Base-by-base conservation (phyloP, 2,888 invertebrate genomes). In the Eurytoma californica region DNA sequence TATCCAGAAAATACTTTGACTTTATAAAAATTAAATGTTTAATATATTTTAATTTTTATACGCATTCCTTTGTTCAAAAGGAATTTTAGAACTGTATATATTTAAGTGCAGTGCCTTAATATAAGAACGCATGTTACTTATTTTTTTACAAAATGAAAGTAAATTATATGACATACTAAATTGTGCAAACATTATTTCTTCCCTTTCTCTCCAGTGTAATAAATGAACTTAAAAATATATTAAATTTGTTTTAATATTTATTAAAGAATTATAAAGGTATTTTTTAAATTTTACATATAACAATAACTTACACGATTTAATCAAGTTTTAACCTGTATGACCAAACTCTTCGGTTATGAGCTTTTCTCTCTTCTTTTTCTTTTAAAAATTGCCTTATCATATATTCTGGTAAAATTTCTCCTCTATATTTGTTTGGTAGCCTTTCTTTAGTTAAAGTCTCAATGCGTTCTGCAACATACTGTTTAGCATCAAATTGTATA, bases 401-500 rank as follows among this genome's bases (percentile, higher is more conserved):
- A 87, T 93, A 93, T 86, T 93, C 92, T 0, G 95, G 95, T 79
- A 95, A 88, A 0, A 92, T 90, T 85, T 93, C 93, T 84, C 95
- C 94, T 82, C 92, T 92, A 88, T 90, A 91, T 82, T 86, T 89
- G 24, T 90, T 91, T 0, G 94, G 94, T 74, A 94, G 86, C 0
- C 93, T 93, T 0, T 91, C 92, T 85, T 93, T 92, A 83, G 93
- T 94, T 0, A 94, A 93, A 83, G 92, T 89, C 16, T 91, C 88
- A 0, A 97, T 86, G 85, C 94, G 93, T 24, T 93, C 92, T 0
- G 91, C 89, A 0, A 97, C 95, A 87, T 95, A 95, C 69, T 92
- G 88, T 83, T 94, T 94, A 0, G 97, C 95, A 80, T 95, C 93
- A 90, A 97, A 97, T 72, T 92, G 92, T 82, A 96, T 94, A 0